Base-by-base conservation (phyloP, 2,797 vertebrate species). In the Pyrocephalus nanus region DNA sequence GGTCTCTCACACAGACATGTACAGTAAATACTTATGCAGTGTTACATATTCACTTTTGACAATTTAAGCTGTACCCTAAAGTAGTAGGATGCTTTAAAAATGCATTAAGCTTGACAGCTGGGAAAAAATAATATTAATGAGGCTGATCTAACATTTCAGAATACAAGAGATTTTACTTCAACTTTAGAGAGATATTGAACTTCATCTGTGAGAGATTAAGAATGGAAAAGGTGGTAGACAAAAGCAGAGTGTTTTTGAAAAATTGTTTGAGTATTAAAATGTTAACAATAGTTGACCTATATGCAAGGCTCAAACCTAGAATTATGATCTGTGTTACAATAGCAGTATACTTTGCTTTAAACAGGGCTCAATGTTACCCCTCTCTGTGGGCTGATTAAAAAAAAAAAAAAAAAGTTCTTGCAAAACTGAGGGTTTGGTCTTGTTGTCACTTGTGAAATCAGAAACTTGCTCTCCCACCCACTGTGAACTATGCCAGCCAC, bases 11-110 rank as follows among this genome's bases (percentile, higher is more conserved):
- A 66, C 53, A 26, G 23, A 72, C 6, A 19, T 2, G 6, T 27
- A 72, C 19, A 61, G 38, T 60, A 90, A 78, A 88, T 60, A 79
- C 13, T 75, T 30, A 76, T 19, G 19, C 26, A 66, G 23, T 8
- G 2, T 27, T 82, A 84, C 26, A 54, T 40, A 67, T 15, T 76
- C 60, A 45, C n/a, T 78, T 81, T 57, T 81, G 67, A 85, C 55
- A 90, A 36, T 13, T 91, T 88, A 8, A 76, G 29, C 36, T 81
- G 66, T 82, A 69, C n/a, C 54, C 73, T 75, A 74, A 80, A 92
- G 88, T 43, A 88, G 40, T 34, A 82, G 83, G 43, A 92, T 85
- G 30, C 58, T 94, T 95, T 80, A 66, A 96, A 95, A 86, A 95
- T 61, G 40, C 70, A 86, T 88, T 92, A 86, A 64, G 47, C 18